Evolutionary conservation across 1,140 invertebrate genomes (phyloP).

Genomic region (Gryllus bimaculatus): DNA sequence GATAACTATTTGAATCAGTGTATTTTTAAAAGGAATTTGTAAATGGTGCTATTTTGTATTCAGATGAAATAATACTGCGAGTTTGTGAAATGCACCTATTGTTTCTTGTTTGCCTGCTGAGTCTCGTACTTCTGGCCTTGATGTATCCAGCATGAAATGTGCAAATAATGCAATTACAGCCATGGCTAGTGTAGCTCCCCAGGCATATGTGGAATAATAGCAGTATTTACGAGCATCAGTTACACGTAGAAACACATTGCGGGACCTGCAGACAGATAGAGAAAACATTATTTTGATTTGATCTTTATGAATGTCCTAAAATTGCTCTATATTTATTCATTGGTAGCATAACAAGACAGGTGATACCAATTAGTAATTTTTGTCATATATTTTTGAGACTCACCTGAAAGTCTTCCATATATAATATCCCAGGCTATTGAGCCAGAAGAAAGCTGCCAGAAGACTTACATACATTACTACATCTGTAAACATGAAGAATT

Average conservation of each 20-base stretch:
- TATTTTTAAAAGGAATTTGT: too few relatives aligned
- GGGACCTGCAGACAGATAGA: constrained; percentile 44
- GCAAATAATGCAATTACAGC: constrained; percentile 62
- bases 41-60: too few relatives aligned
- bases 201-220: constrained; percentile 71
- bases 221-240: constrained; percentile 76
- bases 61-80: too few relatives aligned
- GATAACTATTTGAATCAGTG: too few relatives aligned
- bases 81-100: neutral
- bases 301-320: neutral
- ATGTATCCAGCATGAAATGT: constrained; percentile 64
- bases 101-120: neutral
- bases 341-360: neutral
- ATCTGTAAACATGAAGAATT: constrained; percentile 45
- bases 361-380: neutral
- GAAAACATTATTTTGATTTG: neutral
- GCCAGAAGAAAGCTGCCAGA: constrained; percentile 71
- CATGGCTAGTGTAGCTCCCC: constrained; percentile 59
- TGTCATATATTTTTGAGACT: constrained; percentile 17
- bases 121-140: neutral
- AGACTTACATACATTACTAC: constrained; percentile 60
- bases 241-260: constrained; percentile 71
- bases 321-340: neutral
- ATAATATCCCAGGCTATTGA: constrained; percentile 73
- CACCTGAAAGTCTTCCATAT: constrained; percentile 76